phyloP scores from a whole-genome alignment of 2,888 invertebrate species.

The Copidosoma aretas region DNA sequence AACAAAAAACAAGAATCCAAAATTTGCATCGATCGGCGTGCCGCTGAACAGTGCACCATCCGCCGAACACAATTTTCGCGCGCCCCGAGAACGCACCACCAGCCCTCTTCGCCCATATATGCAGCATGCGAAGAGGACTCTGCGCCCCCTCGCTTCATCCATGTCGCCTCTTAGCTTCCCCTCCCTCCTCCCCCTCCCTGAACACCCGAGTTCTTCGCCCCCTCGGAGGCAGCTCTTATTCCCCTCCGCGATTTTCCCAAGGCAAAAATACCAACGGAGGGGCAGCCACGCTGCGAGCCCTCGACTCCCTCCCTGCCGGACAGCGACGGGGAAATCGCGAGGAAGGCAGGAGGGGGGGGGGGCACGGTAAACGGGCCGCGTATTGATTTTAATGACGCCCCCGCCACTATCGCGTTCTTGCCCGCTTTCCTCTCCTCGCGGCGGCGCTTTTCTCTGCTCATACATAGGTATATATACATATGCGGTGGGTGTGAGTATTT shows the following conservation, averaged over 20 bases:
- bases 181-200: slow-evolving; percentile 1
- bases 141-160: neutral
- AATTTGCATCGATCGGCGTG: neutral
- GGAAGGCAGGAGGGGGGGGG: slow-evolving; percentile 43
- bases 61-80: neutral
- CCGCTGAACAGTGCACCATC: too few relatives aligned
- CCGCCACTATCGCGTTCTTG: slow-evolving; percentile 45
- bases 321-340: neutral
- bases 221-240: neutral
- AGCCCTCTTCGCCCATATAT: neutral
- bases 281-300: neutral
- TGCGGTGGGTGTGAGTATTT: slow-evolving; percentile 9
- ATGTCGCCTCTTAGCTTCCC: neutral
- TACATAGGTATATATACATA: too few relatives aligned
- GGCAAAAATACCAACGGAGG: neutral
- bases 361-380: slow-evolving; percentile 54
- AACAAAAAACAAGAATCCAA: neutral
- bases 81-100: neutral
- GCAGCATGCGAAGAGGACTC: neutral
- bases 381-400: slow-evolving; percentile 63
- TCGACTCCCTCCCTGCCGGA: neutral
- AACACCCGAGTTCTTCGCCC: neutral
- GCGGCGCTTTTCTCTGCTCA: too few relatives aligned
- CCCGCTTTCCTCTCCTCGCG: neutral
- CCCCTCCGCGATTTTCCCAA: neutral